Evolutionary conservation across 2,888 invertebrate genomes (phyloP).

Genomic region (Trypoxylon attenuatum): DNA sequence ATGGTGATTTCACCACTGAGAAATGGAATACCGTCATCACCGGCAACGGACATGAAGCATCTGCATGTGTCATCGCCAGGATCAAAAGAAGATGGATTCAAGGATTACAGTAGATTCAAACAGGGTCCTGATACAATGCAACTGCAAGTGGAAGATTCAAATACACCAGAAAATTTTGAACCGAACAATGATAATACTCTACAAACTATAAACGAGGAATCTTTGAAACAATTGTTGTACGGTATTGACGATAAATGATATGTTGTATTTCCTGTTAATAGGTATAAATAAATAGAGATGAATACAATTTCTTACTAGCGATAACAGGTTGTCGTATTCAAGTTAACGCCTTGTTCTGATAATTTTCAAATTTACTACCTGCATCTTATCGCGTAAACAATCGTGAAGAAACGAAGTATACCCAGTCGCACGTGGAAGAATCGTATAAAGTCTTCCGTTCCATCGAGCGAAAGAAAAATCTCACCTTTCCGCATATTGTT

Average conservation of each 20-base stretch:
- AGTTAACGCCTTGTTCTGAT: too few relatives aligned
- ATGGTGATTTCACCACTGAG: constrained; percentile 76
- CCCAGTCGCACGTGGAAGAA: too few relatives aligned
- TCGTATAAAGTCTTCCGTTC: too few relatives aligned
- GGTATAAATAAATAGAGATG: neutral
- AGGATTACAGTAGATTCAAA: constrained; percentile 29
- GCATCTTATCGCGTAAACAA: too few relatives aligned
- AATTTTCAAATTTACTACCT: too few relatives aligned
- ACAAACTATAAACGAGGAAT: constrained; percentile 76
- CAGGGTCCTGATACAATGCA: constrained; percentile 13
- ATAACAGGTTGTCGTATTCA: too few relatives aligned
- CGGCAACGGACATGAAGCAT: constrained; percentile 81
- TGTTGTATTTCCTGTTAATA: neutral
- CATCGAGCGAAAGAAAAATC: too few relatives aligned
- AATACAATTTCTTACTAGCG: too few relatives aligned
- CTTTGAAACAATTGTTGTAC: constrained; percentile 75
- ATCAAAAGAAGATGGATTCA: constrained; percentile 20
- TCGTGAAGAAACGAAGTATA: too few relatives aligned
- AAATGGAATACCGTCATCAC: constrained; percentile 77
- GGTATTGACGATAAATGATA: constrained; percentile 62
- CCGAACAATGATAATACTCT: constrained; percentile 56
- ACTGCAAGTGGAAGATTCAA: constrained; percentile 44
- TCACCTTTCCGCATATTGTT: too few relatives aligned
- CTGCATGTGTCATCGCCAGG: constrained; percentile 76
- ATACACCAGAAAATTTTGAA: constrained; percentile 47